phyloP scores from a whole-genome alignment of 92 coral and sea anemone species.

The Paragorgia papillata region DNA sequence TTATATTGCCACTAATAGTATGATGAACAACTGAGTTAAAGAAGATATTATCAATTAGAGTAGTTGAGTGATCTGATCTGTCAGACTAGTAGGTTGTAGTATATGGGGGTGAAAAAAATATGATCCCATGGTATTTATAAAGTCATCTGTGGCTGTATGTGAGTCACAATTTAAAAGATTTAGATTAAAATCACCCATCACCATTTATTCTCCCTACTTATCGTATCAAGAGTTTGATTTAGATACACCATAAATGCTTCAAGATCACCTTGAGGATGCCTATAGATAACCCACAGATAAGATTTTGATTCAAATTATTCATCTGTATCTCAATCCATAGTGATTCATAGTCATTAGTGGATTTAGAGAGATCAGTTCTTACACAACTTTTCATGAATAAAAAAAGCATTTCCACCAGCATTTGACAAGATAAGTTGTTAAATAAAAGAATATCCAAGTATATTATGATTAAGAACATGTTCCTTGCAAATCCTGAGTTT shows the following conservation, averaged over 20 bases:
- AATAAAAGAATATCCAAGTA: background rate
- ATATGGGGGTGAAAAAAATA: slow-evolving; percentile 52
- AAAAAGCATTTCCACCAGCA: slow-evolving; percentile 34
- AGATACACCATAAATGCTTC: background rate
- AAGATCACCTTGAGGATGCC: slow-evolving; percentile 20
- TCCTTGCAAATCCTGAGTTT: background rate
- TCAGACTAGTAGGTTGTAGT: slow-evolving; percentile 58
- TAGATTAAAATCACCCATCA: slow-evolving; percentile 26
- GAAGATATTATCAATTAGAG: slow-evolving; percentile 62
- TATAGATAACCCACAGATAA: slow-evolving; percentile 31
- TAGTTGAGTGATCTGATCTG: slow-evolving; percentile 57
- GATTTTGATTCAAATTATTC: background rate
- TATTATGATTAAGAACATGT: background rate
- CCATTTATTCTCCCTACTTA: background rate
- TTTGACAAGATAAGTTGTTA: slow-evolving; percentile 12
- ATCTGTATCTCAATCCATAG: slow-evolving; percentile 17
- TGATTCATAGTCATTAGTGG: slow-evolving; percentile 3
- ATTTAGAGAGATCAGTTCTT: background rate
- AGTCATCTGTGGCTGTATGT: slow-evolving; percentile 15
- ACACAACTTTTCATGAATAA: background rate
- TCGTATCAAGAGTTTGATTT: slow-evolving; percentile 5
- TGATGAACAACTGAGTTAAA: slow-evolving; percentile 45
- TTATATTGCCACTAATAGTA: slow-evolving; percentile 52
- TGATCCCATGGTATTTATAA: slow-evolving; percentile 9
- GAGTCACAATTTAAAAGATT: slow-evolving; percentile 25